phyloP scores from a whole-genome alignment of 1,140 invertebrate genomes.

The Drosophila santomea region DNA sequence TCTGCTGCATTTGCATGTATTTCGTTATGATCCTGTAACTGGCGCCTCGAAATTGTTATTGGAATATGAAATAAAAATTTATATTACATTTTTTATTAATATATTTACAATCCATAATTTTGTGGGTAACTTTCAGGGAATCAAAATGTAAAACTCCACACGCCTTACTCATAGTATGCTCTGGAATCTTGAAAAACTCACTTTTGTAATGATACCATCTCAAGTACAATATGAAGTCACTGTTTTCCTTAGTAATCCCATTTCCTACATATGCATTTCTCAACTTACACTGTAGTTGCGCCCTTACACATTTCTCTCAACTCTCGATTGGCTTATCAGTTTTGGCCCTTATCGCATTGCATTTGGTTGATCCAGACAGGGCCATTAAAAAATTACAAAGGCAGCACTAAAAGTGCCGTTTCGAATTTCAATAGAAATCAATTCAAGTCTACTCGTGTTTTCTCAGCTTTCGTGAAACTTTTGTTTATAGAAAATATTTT shows the following conservation, averaged over 20 bases:
- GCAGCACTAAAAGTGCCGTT: constrained; percentile 71
- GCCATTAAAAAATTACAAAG: constrained; percentile 47
- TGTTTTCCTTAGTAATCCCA: constrained; percentile 19
- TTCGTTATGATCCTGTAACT: not conserved
- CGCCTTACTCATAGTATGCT: constrained; percentile 1
- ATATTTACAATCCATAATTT: too few relatives aligned
- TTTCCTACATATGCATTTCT: constrained; percentile 10
- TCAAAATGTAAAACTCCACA: not conserved
- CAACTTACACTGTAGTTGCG: constrained; percentile 26
- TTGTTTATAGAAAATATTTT: constrained; percentile 59
- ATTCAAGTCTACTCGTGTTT: constrained; percentile 67
- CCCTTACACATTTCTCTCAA: constrained; percentile 11
- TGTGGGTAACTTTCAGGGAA: not conserved
- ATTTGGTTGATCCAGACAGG: constrained; percentile 12
- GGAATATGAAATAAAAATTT: too few relatives aligned
- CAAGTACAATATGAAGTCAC: constrained; percentile 1
- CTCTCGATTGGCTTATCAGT: constrained; percentile 29
- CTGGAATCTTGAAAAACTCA: not conserved
- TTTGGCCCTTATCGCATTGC: constrained; percentile 12
- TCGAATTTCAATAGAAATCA: constrained; percentile 82
- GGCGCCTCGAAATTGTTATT: not conserved
- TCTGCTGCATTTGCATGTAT: not conserved
- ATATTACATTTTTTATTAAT: too few relatives aligned
- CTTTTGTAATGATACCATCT: constrained; percentile 6
- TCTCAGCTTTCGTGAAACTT: constrained; percentile 50